Percentiles rank a stretch among this genome's conserved stretches.
Conservation (phyloP, 2,113 vertebrate genomes). For the Bucco capensis region DNA sequence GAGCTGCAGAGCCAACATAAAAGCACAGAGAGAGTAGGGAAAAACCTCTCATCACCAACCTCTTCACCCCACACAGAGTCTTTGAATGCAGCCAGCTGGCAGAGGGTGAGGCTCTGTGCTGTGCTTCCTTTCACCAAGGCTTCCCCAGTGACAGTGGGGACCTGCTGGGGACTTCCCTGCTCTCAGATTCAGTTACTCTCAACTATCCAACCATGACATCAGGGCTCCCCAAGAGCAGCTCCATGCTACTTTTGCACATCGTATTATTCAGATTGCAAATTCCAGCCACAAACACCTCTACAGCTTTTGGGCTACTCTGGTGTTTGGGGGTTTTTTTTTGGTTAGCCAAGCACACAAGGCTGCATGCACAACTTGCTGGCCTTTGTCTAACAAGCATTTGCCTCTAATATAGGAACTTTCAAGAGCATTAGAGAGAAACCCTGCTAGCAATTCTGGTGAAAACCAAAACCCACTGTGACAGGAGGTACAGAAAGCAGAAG, state of each 20-base stretch:
- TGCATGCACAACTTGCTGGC: neutral
- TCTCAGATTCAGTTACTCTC: neutral
- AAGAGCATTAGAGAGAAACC: neutral
- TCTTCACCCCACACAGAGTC: neutral
- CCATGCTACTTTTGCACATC: neutral
- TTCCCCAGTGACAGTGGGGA: neutral
- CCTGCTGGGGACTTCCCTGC: conserved; percentile 39
- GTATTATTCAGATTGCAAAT: neutral
- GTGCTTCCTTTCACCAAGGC: neutral
- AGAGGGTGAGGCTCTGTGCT: neutral
- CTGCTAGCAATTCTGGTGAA: neutral
- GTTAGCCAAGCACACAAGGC: neutral
- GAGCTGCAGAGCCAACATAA: neutral
- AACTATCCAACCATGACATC: neutral
- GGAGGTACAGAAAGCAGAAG: neutral
- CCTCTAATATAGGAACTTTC: neutral
- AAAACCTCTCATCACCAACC: neutral
- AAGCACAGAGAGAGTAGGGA: neutral
- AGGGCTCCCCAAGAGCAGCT: neutral
- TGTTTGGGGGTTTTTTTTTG: neutral
- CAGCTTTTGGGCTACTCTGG: neutral
- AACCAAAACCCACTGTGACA: neutral
- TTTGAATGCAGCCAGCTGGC: neutral
- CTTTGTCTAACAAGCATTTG: neutral
- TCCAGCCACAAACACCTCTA: neutral